phyloP scores from a whole-genome alignment of 1,140 invertebrate genomes.

The Heterodera schachtii region DNA sequence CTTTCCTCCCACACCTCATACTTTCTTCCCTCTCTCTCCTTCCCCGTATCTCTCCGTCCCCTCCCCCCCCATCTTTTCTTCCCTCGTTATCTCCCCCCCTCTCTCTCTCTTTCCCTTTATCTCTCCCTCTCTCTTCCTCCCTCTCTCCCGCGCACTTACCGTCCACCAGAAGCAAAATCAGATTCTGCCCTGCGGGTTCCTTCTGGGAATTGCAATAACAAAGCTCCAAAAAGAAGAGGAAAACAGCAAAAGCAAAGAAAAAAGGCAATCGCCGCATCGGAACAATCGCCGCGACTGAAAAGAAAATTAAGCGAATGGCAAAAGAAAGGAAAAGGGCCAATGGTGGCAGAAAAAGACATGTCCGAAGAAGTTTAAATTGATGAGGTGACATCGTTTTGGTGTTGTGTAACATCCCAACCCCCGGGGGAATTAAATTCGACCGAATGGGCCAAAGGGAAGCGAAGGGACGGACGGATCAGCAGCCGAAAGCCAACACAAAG shows the following conservation, averaged over 20 bases:
- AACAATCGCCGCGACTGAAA: not conserved
- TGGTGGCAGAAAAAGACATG: not conserved
- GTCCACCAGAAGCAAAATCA: conserved; percentile 62
- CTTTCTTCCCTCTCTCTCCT: no score
- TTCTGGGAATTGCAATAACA: conserved; percentile 21
- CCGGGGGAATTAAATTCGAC: not conserved
- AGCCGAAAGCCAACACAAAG: no score
- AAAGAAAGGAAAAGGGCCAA: not conserved
- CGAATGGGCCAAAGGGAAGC: not conserved
- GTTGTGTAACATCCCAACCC: not conserved
- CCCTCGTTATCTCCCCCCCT: no score
- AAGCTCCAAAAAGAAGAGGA: conserved; percentile 2
- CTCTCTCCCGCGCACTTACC: conserved; percentile 27
- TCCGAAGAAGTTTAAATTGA: not conserved
- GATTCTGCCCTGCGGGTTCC: conserved; percentile 60
- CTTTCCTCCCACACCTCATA: no score
- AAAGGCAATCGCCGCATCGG: not conserved
- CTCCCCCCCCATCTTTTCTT: no score
- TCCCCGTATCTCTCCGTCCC: no score
- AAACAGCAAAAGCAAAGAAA: not conserved
- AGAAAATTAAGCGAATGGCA: not conserved
- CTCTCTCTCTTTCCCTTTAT: no score
- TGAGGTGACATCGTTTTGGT: not conserved
- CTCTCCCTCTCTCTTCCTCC: no score
- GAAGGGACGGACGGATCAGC: not conserved